Percentiles rank a stretch among this genome's conserved stretches.
These are phyloP conservation scores for Thaumetopoea pityocampa DNA, from an alignment of 1,140 invertebrate species.

Conservation along the genomic window DNA sequence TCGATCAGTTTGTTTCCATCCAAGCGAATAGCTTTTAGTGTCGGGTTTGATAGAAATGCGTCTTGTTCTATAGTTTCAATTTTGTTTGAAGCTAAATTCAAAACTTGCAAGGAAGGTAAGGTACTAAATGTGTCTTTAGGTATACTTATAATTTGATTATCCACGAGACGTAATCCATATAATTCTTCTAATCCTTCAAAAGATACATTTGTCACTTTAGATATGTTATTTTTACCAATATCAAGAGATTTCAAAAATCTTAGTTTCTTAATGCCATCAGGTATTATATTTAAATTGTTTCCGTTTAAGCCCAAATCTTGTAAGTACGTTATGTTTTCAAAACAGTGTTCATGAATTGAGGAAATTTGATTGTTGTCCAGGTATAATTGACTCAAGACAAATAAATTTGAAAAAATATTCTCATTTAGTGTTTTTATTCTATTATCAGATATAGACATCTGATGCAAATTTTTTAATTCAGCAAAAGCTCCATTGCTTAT, in stretches of 20 bases:
- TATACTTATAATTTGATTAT: slow-evolving; percentile 81
- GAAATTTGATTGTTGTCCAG: slow-evolving; percentile 85
- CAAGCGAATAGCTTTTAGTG: slow-evolving; percentile 80
- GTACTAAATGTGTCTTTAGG: slow-evolving; percentile 81
- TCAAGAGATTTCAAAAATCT: slow-evolving; percentile 84
- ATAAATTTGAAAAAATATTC: slow-evolving; percentile 83
- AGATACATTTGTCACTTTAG: slow-evolving; percentile 76
- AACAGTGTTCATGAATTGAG: slow-evolving; percentile 82
- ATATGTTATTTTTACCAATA: slow-evolving; percentile 86
- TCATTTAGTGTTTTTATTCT: slow-evolving; percentile 82
- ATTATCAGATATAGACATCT: slow-evolving; percentile 85
- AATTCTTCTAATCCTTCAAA: slow-evolving; percentile 81
- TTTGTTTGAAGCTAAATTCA: slow-evolving; percentile 83
- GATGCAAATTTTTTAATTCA: slow-evolving; percentile 85
- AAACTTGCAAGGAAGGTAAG: slow-evolving; percentile 79
- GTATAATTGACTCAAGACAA: slow-evolving; percentile 84
- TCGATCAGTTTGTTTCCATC: slow-evolving; percentile 82
- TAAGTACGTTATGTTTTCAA: slow-evolving; percentile 86
- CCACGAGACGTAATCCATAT: slow-evolving; percentile 80
- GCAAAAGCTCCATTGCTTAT: slow-evolving; percentile 85
- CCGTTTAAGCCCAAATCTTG: slow-evolving; percentile 87
- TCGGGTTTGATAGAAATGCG: slow-evolving; percentile 80
- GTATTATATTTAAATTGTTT: slow-evolving; percentile 84
- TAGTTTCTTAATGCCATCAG: slow-evolving; percentile 82
- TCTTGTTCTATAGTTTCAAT: slow-evolving; percentile 81